A percentile compares a stretch with the other conserved stretches of the same genome.
Evolutionary conservation across 1,140 invertebrate species (phyloP).

Genomic region (Pollicipes pollicipes): DNA sequence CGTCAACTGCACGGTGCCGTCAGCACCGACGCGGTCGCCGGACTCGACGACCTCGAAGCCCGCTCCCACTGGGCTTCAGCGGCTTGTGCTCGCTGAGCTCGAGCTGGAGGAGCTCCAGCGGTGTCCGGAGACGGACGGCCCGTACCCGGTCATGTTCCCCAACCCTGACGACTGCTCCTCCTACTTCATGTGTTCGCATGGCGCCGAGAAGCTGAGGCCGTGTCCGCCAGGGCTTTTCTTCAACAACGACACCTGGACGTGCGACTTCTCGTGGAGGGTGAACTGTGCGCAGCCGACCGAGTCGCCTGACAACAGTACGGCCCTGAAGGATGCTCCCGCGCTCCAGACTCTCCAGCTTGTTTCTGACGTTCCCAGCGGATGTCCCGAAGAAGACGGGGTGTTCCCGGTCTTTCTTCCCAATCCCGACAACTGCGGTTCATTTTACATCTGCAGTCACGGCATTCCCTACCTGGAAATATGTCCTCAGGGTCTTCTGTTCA

Average conservation of each 20-base stretch:
- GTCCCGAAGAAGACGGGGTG: background rate
- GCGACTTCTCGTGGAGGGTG: background rate
- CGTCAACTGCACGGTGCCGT: background rate
- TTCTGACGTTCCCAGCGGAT: too few relatives aligned
- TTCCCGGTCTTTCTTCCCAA: background rate
- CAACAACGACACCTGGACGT: conserved; percentile 1
- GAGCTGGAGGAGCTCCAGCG: too few relatives aligned
- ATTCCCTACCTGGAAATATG: background rate
- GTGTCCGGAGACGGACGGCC: background rate
- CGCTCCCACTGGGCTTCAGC: too few relatives aligned
- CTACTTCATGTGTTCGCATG: background rate
- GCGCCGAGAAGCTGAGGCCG: background rate
- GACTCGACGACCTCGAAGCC: too few relatives aligned
- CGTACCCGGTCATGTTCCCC: background rate
- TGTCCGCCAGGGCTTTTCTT: background rate
- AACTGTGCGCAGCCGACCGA: background rate
- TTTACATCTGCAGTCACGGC: background rate
- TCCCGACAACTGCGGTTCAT: background rate
- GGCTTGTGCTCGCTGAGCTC: too few relatives aligned
- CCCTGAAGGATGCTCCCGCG: too few relatives aligned
- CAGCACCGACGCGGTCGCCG: too few relatives aligned
- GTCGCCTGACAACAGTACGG: too few relatives aligned
- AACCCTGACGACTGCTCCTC: background rate
- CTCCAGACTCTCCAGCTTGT: too few relatives aligned
- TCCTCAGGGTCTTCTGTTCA: background rate